Evolutionary conservation across 2,888 invertebrate genomes (phyloP).

Genomic region (Rhodophaea formosa): DNA sequence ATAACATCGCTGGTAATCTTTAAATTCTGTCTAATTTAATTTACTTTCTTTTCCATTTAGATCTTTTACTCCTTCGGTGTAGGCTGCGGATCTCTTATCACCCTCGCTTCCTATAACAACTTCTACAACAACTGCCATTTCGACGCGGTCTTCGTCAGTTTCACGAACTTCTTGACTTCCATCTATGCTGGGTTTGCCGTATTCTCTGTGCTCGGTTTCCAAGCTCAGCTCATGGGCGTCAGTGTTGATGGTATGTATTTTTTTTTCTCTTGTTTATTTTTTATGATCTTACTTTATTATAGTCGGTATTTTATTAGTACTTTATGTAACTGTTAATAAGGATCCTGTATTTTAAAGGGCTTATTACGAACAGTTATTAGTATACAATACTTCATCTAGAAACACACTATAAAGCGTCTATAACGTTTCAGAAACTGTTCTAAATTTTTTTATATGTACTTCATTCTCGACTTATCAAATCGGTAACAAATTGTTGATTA

Average conservation of each 20-base stretch:
- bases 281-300: background rate
- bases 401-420: too few species aligned
- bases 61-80: conserved; percentile 92
- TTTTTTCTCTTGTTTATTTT: background rate
- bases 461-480: too few species aligned
- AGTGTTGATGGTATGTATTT: conserved; percentile 76
- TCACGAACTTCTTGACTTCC: conserved; percentile 86
- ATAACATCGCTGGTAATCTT: too few species aligned
- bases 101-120: conserved; percentile 87
- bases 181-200: conserved; percentile 90
- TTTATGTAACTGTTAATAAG: too few species aligned
- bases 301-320: too few species aligned
- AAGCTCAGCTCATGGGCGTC: conserved; percentile 84
- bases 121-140: conserved; percentile 87
- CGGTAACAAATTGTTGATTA: too few species aligned
- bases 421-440: too few species aligned
- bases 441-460: too few species aligned
- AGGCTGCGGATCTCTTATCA: conserved; percentile 87
- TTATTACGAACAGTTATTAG: too few species aligned
- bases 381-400: too few species aligned
- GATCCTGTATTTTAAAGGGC: too few species aligned
- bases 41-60: conserved; percentile 49
- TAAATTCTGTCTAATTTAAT: conserved; percentile 18
- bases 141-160: conserved; percentile 87
- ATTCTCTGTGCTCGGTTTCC: conserved; percentile 89